These are phyloP conservation scores for Metopia argyrocephala DNA, from an alignment of 2,888 invertebrate genomes.

Conservation along the genomic window DNA sequence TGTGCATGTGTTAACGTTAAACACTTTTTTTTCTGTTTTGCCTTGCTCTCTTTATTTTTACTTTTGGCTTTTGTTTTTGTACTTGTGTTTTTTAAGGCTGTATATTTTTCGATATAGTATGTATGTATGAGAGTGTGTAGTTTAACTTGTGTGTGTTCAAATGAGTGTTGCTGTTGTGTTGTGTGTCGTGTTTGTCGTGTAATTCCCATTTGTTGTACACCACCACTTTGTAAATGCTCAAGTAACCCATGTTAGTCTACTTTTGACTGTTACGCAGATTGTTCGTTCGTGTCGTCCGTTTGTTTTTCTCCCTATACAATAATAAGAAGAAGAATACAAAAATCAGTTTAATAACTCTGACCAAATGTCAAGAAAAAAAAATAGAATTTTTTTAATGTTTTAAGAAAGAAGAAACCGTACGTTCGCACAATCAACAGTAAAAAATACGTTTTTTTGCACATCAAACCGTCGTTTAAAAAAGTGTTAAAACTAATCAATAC, in stretches of 20 bases:
- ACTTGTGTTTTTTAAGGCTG: conserved; percentile 54
- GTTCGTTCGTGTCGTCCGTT: conserved; percentile 74
- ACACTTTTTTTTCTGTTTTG: conserved; percentile 38
- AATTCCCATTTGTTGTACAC: conserved; percentile 75
- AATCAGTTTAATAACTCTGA: background rate
- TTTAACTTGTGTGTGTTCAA: conserved; percentile 19
- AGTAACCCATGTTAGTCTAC: conserved; percentile 79
- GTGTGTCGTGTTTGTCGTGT: conserved; percentile 73
- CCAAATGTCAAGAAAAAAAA: conserved; percentile 1
- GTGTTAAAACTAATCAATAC: no score
- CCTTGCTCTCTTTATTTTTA: conserved; percentile 25
- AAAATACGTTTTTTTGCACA: conserved; percentile 24
- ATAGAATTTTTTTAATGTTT: no score
- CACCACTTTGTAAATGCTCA: conserved; percentile 77
- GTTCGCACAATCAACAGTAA: conserved; percentile 47
- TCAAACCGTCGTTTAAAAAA: conserved; percentile 23
- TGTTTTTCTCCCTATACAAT: conserved; percentile 49
- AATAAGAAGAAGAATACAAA: conserved; percentile 3
- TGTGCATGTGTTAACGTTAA: no score
- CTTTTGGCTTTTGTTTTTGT: conserved; percentile 44
- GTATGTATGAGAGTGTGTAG: conserved; percentile 32
- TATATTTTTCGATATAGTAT: no score
- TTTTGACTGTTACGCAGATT: conserved; percentile 79
- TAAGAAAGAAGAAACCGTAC: conserved; percentile 37
- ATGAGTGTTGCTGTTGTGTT: conserved; percentile 62